Conservation (phyloP, 1,140 invertebrate species). For the Drosophila azteca region DNA sequence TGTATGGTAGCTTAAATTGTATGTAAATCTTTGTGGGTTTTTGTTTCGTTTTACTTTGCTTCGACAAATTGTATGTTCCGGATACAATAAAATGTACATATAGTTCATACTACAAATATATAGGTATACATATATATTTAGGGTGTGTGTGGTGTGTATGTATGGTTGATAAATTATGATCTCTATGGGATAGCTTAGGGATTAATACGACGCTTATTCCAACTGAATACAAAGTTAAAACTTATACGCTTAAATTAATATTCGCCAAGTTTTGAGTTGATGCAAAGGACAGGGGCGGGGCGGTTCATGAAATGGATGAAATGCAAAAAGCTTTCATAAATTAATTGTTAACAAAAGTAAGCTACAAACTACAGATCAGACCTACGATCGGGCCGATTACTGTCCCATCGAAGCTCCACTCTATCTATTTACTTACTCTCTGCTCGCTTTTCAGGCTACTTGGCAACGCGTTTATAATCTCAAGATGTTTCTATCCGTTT, state of each 20-base stretch:
- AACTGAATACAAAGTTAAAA: slow-evolving; percentile 51
- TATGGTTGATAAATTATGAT: slow-evolving; percentile 53
- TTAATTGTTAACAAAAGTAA: slow-evolving; percentile 26
- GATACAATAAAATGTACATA: slow-evolving; percentile 37
- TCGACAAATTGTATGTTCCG: slow-evolving; percentile 42
- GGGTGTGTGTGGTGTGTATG: not conserved
- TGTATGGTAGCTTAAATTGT: slow-evolving; percentile 66
- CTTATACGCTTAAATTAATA: slow-evolving; percentile 65
- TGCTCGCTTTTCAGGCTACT: slow-evolving; percentile 49
- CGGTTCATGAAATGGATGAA: slow-evolving; percentile 38
- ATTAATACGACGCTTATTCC: slow-evolving; percentile 42
- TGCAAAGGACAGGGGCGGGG: slow-evolving; percentile 22
- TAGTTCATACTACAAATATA: slow-evolving; percentile 16
- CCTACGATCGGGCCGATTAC: slow-evolving; percentile 50
- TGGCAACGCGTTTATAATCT: slow-evolving; percentile 76
- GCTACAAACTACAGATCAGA: slow-evolving; percentile 61
- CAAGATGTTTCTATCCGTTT: slow-evolving; percentile 54
- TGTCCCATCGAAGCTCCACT: slow-evolving; percentile 54
- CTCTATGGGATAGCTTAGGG: slow-evolving; percentile 54
- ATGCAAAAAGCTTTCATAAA: slow-evolving; percentile 36
- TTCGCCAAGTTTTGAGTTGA: slow-evolving; percentile 60
- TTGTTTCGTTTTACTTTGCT: slow-evolving; percentile 43
- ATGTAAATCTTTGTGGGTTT: slow-evolving; percentile 42
- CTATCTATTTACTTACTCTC: slow-evolving; percentile 18
- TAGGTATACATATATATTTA: slow-evolving; percentile 13